phyloP scores from a whole-genome alignment of 2,113 vertebrate genomes.

The human (Homo sapiens) region DNA sequence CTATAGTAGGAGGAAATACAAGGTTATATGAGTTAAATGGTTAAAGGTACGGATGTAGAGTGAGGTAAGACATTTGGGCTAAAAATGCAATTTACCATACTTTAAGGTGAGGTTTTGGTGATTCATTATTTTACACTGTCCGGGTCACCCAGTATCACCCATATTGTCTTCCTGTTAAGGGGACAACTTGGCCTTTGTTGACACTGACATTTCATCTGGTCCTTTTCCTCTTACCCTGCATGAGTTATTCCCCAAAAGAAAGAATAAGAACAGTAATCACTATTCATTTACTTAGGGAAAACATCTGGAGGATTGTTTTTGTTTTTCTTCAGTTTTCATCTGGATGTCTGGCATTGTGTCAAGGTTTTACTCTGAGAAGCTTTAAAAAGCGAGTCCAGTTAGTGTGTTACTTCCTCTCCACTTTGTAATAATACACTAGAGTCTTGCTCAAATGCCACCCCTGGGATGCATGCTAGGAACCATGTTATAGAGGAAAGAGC shows the following conservation, averaged over 20 bases:
- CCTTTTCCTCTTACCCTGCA: background rate
- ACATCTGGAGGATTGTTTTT: conserved; percentile 72
- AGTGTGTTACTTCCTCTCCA: conserved; percentile 59
- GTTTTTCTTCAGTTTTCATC: conserved; percentile 63
- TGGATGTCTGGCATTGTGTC: conserved; percentile 62
- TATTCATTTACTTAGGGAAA: conserved; percentile 59
- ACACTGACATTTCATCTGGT: conserved; percentile 17
- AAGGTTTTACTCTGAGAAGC: conserved; percentile 57
- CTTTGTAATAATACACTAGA: conserved; percentile 40
- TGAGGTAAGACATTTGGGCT: background rate
- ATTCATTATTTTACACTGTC: background rate
- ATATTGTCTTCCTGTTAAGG: background rate
- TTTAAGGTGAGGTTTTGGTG: background rate
- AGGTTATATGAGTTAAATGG: background rate
- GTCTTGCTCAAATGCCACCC: conserved; percentile 17
- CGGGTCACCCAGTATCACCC: background rate
- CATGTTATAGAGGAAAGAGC: background rate
- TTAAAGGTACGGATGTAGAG: background rate
- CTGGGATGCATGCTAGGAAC: background rate
- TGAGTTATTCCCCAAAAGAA: background rate
- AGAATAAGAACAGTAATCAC: conserved; percentile 15
- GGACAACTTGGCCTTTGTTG: background rate
- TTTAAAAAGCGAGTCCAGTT: conserved; percentile 41
- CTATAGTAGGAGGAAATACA: background rate
- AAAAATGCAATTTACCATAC: background rate